Evolutionary conservation across 92 coral and sea anemone species (phyloP), one percentile per base, ranked within the genome.

Genomic region (Pocillopora grandis): DNA sequence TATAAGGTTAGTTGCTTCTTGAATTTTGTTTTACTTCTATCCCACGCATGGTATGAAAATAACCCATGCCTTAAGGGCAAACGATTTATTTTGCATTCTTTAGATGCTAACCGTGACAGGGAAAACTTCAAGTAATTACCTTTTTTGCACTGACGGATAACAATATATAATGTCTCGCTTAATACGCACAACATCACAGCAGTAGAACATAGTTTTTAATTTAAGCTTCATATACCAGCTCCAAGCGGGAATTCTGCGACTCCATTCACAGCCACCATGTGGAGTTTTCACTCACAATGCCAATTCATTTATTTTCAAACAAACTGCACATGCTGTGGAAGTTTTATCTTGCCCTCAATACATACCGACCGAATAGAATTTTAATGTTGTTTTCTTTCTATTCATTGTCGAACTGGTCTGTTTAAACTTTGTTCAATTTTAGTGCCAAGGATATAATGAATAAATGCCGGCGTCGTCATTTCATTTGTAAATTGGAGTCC

Each of bases 91-190:
- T 83, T 83, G 80, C 86, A 75, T 83, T 83, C 86, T 74, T 83
- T 64, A 63, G 75, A 83, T 83, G 74, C 86, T 83, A 80, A 73
- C 79, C 21, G 72, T 58, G 72, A 83, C 86, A 83, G 72, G 86
- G 61, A 72, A 83, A 73, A 83, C 86, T 83, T 64, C 71, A 83
- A 83, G 79, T 74, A 83, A 83, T 83, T 83, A 80, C 74, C 86
- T 83, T 83, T 83, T 80, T 83, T 83, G 66, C 86, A 83, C 80
- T 79, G 86, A 80, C 62, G 86, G 73, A 18, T 83, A 73, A 71
- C 64, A 55, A 73, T 73, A 55, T 63, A 65, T 74, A 55, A 49
- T 72, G 80, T 63, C 73, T 63, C 62, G 80, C 31, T 71, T 60
- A 61, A 72, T 21, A 59, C 62, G 49, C 71, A 81, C 80, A 83